These are phyloP conservation scores for Ptychoptera contaminata DNA, from an alignment of 2,888 invertebrate species.

Conservation along the genomic window DNA sequence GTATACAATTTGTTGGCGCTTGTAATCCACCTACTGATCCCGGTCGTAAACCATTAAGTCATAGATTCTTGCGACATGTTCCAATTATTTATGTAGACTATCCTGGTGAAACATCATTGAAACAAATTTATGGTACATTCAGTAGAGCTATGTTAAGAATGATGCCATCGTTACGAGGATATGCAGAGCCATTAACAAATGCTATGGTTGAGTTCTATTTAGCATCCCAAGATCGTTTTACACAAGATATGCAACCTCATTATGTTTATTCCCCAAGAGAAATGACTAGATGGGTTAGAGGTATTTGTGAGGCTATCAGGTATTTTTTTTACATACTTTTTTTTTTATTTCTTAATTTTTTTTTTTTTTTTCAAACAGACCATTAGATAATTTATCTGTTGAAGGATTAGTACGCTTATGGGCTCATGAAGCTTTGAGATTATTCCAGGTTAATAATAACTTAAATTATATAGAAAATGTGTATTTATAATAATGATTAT, in stretches of 20 bases:
- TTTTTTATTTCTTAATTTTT: too few species aligned
- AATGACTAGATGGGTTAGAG: slow-evolving; percentile 98
- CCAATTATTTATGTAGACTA: slow-evolving; percentile 99
- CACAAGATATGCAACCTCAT: slow-evolving; percentile 99
- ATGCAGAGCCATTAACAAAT: slow-evolving; percentile 90
- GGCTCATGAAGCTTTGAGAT: slow-evolving; percentile 95
- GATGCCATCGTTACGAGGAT: slow-evolving; percentile 79
- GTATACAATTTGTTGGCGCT: slow-evolving; percentile 98
- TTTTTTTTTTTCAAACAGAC: slow-evolving; percentile 34
- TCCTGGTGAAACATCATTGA: slow-evolving; percentile 93
- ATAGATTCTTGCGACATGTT: slow-evolving; percentile 78
- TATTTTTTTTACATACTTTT: slow-evolving; percentile 14
- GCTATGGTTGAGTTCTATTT: slow-evolving; percentile 99
- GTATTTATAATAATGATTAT: neutral
- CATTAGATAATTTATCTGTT: slow-evolving; percentile 76
- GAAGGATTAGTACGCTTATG: slow-evolving; percentile 96
- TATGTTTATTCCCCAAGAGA: slow-evolving; percentile 98
- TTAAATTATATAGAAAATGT: slow-evolving; percentile 3
- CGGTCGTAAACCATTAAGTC: slow-evolving; percentile 88
- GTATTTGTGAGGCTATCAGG: slow-evolving; percentile 95
- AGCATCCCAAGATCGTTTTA: slow-evolving; percentile 91
- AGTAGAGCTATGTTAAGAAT: slow-evolving; percentile 94
- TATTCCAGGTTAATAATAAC: slow-evolving; percentile 54
- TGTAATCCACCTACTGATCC: slow-evolving; percentile 99
- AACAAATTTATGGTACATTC: slow-evolving; percentile 97